Base-by-base conservation (phyloP, 2,113 vertebrate species). In the Hippocampus barbouri region DNA sequence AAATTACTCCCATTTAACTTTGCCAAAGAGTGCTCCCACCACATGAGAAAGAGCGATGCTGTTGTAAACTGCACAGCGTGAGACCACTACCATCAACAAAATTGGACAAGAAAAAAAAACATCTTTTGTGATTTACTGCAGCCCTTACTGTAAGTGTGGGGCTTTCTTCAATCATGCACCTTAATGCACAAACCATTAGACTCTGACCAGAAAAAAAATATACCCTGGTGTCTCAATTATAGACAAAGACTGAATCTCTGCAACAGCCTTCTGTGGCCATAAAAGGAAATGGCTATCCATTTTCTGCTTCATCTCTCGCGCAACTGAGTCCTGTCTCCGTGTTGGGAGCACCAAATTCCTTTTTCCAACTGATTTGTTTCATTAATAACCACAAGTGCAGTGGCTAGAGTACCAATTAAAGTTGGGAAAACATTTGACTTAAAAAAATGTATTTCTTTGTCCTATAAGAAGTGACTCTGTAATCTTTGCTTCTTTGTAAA, bases 201-300 rank as follows among this genome's bases (percentile, higher is more conserved):
- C 83, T 86, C 82, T 82, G 85, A 85, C 83, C 83, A 85, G 86
- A 86, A 86, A 86, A 78, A 85, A 79, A 88, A 86, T 86, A 89
- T 84, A 88, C 89, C 88, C 84, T 83, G 73, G 87, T 89, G 88
- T 89, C 87, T 89, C 90, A 91, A 90, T 91, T 91, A 90, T 84
- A 86, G 83, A 78, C 79, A 72, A 80, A 78, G 83, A 84, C 85
- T 73, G 81, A 83, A 87, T 82, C 83, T 74, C 80, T 77, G 72
- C 60, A 69, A 76, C 80, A 78, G 82, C 67, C 81, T 83, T 81
- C 80, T 10, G 67, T 81, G 85, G 69, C 77, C 82, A 84, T 88
- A 87, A 89, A 89, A 87, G 82, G 82, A 88, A 90, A 87, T 82
- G 84, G 82, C 84, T 79, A 82, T 87, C 85, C 80, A 87, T 90